These are phyloP conservation scores for Conistra vaccinii DNA, from an alignment of 2,888 invertebrate genomes.

Conservation along the genomic window DNA sequence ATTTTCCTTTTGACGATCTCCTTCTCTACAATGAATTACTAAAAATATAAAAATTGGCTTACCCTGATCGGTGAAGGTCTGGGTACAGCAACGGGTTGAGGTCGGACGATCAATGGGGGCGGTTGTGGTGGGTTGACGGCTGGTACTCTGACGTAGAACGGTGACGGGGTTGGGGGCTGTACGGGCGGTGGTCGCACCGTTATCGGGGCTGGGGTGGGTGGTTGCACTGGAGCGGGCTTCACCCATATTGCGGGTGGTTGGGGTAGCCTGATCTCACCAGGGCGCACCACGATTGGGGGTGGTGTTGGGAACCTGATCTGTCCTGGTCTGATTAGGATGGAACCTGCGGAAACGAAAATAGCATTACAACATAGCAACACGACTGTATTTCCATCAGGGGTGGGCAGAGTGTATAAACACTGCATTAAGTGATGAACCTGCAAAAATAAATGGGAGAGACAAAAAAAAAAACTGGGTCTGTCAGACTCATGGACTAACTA, in stretches of 20 bases:
- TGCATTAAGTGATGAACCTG: too few species aligned
- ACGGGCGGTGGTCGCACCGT: constrained; percentile 76
- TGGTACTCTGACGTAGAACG: constrained; percentile 78
- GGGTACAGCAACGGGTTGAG: constrained; percentile 76
- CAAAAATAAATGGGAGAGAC: too few species aligned
- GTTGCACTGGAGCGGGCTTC: constrained; percentile 77
- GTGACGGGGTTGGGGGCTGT: constrained; percentile 73
- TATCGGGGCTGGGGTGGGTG: constrained; percentile 76
- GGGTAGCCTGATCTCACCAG: constrained; percentile 75
- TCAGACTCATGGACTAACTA: not conserved
- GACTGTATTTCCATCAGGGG: not conserved
- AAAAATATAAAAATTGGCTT: constrained; percentile 41
- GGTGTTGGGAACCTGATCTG: constrained; percentile 77
- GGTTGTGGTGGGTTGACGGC: constrained; percentile 76
- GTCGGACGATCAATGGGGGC: constrained; percentile 76
- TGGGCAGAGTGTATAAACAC: not conserved
- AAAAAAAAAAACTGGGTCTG: not conserved
- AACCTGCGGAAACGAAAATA: constrained; percentile 70
- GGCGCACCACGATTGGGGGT: constrained; percentile 77
- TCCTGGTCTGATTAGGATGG: constrained; percentile 79
- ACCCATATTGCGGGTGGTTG: constrained; percentile 77
- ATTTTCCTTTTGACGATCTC: not conserved
- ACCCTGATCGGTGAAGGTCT: constrained; percentile 77
- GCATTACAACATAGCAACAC: not conserved
- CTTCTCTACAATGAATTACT: too few species aligned